Evolutionary conservation across 1,140 invertebrate species (phyloP), one percentile per base, ranked within the genome.

Genomic region (Drosophila athabasca): DNA sequence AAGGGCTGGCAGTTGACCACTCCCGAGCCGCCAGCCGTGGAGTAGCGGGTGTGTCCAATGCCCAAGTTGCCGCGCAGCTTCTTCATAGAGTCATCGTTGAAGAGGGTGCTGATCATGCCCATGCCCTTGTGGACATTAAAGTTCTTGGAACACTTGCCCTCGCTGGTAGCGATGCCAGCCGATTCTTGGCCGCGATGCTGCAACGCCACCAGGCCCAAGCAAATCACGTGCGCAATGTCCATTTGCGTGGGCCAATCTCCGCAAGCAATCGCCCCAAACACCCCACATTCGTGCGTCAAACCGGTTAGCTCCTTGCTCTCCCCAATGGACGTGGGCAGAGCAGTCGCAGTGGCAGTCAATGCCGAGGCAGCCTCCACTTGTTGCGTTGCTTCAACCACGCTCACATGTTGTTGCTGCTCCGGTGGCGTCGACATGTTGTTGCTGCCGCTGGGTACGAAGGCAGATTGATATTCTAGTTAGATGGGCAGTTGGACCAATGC

Each of bases 171-270:
- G 66, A 99, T 99, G 11, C 98, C 98, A 22, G 98, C 98, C 87
- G 97, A 98, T 92, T 99, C 98, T 93, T 99, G 98, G 6, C 98
- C 98, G 92, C 98, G 95, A 93, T 99, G 98, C 92, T 99, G 98
- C 26, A 99, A 92, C 0, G 98, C 98, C 0, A 99, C 96, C 22
- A 99, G 93, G 24, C 98, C 98, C 92, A 97, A 92, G 79, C 95
- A 96, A 70, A 98, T 95, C 57, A 97, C 95, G 83, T 97, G 95
- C 6, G 95, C 94, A 7, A 98, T 94, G 90, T 93, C 72, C 64
- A 91, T 82, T 74, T 94, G 93, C 3, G 96, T 96, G 0, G 97
- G 97, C 96, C 97, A 98, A 65, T 97, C 95, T 24, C 96, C 96
- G 1, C 96, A 94, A 31, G 96, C 95, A 58, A 99, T 97, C 49